Base-by-base conservation (phyloP, 2,888 invertebrate genomes). In the Drosophila niveifrons region DNA sequence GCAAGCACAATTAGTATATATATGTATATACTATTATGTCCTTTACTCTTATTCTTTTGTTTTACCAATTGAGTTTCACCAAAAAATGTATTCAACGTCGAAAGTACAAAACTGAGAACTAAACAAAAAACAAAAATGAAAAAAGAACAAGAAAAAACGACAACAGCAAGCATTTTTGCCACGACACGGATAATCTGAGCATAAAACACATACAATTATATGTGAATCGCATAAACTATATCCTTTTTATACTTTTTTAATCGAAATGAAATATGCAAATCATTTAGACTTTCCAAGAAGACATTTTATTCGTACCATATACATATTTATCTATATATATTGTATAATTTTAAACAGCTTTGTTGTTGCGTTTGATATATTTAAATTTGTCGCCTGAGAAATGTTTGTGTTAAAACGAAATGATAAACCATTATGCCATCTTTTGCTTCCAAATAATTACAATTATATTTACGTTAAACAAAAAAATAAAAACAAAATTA, bases 401-500 rank as follows among this genome's bases (percentile, higher is more conserved):
- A 68, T 48, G 43, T 67, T 70, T 67, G 56, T 63, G 55, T 46
- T 56, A 73, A 63, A 58, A 50, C 68, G 46, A 65, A 74, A 69
- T 52, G 65, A 72, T 58, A 76, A 74, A 83, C 75, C 58, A 77
- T 75, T 68, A 82, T 86, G 82, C 79, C 80, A 83, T 89, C 79
- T 75, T 87, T 81, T 76, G 85, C 82, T 84, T 82, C 78, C 80
- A 88, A 80, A 81, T 83, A 82, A 88, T 74, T 75, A 82, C 66
- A 75, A 74, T 72, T 79, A 76, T 77, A 81, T 69, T 75, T 81
- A 83, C 75, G 80, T 82, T 82, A 34, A 23, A 23, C 23, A 82
- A 74, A 62, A 61, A 68, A 67, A 71, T 58, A 52, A 65, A 72
- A 74, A 72, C 15, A 47, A 18, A 53, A 56, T 36, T 80, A 77